phyloP scores from a whole-genome alignment of 35 echinoderm and acorn worm species.

The Ptychodera flava region DNA sequence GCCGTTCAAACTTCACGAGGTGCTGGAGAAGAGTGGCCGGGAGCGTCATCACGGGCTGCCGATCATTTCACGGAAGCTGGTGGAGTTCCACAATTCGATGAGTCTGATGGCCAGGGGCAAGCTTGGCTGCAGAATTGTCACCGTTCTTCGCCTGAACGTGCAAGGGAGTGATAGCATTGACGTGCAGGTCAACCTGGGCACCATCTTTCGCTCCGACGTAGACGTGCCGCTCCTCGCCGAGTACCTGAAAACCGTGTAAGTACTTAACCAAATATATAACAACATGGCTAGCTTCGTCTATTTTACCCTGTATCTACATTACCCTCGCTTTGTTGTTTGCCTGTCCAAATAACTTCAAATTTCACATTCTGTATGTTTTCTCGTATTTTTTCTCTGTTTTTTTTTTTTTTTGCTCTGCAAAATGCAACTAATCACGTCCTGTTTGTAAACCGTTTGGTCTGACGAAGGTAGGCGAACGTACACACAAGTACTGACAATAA shows the following conservation, averaged over 20 bases:
- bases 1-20: not conserved
- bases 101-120: not conserved
- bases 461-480: too few species aligned
- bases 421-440: too few species aligned
- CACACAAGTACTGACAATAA: too few species aligned
- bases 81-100: not conserved
- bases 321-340: too few species aligned
- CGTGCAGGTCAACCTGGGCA: not conserved
- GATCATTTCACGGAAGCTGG: not conserved
- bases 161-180: not conserved
- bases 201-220: not conserved
- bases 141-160: not conserved
- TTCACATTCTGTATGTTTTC: too few species aligned
- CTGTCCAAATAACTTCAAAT: too few species aligned
- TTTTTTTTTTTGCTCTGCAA: too few species aligned
- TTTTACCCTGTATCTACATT: too few species aligned
- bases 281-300: too few species aligned
- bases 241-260: not conserved
- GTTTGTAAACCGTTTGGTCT: too few species aligned
- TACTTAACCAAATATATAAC: too few species aligned
- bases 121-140: not conserved
- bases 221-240: not conserved
- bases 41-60: not conserved
- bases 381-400: too few species aligned
- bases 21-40: not conserved